Base-by-base conservation (phyloP, 2,113 vertebrate species). In the Notothenia coriiceps region DNA sequence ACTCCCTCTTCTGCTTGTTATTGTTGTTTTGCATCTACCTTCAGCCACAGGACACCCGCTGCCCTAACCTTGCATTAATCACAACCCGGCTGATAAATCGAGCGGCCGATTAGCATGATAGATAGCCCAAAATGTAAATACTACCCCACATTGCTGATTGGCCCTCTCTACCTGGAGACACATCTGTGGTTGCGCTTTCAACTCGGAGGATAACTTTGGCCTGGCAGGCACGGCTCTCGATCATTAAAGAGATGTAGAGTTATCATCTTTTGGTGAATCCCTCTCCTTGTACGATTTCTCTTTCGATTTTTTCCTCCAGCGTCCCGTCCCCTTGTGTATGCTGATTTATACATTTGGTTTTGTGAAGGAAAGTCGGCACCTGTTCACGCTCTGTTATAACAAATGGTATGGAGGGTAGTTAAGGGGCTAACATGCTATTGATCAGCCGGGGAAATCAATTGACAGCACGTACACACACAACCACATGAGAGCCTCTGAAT, bases 81-180 rank as follows among this genome's bases (percentile, higher is more conserved):
- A 97, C 95, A 94, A 94, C 92, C 93, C 92, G 92, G 92, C 96
- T 96, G 96, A 98, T 96, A 95, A 96, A 97, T 98, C 95, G 96
- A 96, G 93, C 91, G 67, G 85, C 94, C 89, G 92, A 96, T 96
- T 96, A 96, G 94, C 91, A 95, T 97, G 96, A 98, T 97, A 92
- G 95, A 97, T 97, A 95, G 96, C 92, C 91, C 73, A 90, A 96
- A 93, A 96, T 97, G 96, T 97, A 98, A 97, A 98, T 97, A 97
- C 96, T 96, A 96, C 94, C 47, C n/a, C 71, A 61, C 82, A 80
- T 60, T 82, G 60, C 78, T 88, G 91, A 90, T 85, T 89, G 89
- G 77, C 70, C 57, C n/a, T 46, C n/a, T 82, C 82, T 80, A 86
- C 82, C 82, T 78, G 62, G 80, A 87, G 81, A 87, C 78, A 66